Evolutionary conservation across 2,797 vertebrate species (phyloP).

Genomic region (Eurystomus glaucurus): DNA sequence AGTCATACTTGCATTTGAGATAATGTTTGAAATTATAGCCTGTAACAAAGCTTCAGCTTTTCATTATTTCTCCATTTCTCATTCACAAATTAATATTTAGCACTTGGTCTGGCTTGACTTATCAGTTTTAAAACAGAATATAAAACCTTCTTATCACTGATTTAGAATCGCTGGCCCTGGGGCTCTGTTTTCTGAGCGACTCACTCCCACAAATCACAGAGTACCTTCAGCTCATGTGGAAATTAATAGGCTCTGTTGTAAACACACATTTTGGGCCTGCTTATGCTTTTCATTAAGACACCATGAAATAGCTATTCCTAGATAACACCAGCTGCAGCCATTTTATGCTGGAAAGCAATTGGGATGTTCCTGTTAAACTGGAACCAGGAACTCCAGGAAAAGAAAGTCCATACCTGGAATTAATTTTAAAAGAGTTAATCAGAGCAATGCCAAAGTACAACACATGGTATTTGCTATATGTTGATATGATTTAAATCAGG

Average conservation of each 20-base stretch:
- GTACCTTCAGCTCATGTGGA: neutral
- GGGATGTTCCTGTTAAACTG: conserved; percentile 15
- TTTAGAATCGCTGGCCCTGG: neutral
- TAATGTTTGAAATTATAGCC: neutral
- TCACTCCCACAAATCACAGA: neutral
- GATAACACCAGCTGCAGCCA: conserved; percentile 9
- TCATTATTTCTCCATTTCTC: neutral
- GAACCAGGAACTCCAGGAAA: conserved; percentile 7
- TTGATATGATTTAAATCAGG: neutral
- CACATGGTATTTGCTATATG: neutral
- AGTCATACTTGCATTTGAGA: neutral
- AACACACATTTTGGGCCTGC: neutral
- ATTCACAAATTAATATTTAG: neutral
- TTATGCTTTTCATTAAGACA: conserved; percentile 45
- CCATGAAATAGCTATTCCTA: conserved; percentile 40
- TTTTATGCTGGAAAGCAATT: conserved; percentile 22
- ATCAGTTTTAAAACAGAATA: neutral
- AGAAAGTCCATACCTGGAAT: conserved; percentile 16
- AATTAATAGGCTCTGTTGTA: conserved; percentile 2
- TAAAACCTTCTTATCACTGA: neutral
- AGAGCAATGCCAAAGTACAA: neutral
- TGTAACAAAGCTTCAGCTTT: neutral
- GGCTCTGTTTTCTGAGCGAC: neutral
- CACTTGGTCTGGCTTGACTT: neutral
- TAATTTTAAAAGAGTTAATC: neutral